A percentile compares a stretch with the other conserved stretches of the same genome.
Evolutionary conservation across 2,797 vertebrate species (phyloP).

Genomic region (Hypotaenidia philippensis): DNA sequence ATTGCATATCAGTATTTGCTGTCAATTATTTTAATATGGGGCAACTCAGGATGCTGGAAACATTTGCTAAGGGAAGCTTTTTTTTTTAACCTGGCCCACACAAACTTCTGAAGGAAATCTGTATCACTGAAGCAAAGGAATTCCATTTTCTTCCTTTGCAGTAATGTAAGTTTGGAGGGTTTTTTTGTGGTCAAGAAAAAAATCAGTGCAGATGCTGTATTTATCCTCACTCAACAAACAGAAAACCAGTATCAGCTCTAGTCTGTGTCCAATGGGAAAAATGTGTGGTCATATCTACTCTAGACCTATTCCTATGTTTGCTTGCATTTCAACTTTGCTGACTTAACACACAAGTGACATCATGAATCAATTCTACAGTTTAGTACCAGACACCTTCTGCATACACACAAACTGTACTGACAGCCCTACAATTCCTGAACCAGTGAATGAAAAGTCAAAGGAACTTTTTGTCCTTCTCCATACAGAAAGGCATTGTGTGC

Average conservation of each 20-base stretch:
- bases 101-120: background rate
- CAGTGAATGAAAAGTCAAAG: background rate
- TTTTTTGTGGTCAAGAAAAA: background rate
- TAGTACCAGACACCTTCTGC: background rate
- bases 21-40: background rate
- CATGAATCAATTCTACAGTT: background rate
- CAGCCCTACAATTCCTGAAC: background rate
- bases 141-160: background rate
- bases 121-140: background rate
- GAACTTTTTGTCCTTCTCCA: background rate
- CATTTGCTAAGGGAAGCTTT: background rate
- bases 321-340: background rate
- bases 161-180: rapidly evolving
- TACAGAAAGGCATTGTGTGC: background rate
- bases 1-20: background rate
- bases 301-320: background rate
- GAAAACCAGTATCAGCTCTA: background rate
- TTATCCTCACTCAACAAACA: background rate
- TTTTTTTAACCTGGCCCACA: background rate
- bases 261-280: background rate
- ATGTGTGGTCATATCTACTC: background rate
- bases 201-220: background rate
- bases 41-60: background rate
- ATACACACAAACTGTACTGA: rapidly evolving
- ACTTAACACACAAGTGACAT: background rate